A percentile compares a stretch with the other conserved stretches of the same genome.
These are phyloP conservation scores for Thamnophis sirtalis DNA, from an alignment of 2,113 vertebrate species.

Conservation along the genomic window DNA sequence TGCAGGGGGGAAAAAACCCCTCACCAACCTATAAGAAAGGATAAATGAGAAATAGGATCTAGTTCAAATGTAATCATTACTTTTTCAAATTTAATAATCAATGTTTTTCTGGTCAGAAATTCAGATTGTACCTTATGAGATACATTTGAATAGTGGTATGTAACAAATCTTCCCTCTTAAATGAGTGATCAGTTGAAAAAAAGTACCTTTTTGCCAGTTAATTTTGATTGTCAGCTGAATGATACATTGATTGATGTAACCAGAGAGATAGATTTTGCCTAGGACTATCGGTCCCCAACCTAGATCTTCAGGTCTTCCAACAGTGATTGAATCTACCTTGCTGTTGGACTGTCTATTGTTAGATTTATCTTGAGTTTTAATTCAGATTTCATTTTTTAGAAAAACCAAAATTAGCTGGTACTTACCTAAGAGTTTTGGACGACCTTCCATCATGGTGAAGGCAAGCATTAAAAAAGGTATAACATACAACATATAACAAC, in stretches of 20 bases:
- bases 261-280: not conserved
- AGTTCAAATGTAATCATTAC: not conserved
- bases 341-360: not conserved
- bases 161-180: not conserved
- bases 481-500: conserved; percentile 40
- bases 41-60: not conserved
- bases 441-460: conserved; percentile 63
- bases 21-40: not conserved
- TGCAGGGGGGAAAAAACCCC: not conserved
- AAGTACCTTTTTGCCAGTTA: not conserved
- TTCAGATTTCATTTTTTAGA: not conserved
- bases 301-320: not conserved
- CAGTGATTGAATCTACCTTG: not conserved
- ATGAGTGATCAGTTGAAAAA: not conserved
- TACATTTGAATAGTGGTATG: not conserved
- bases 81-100: not conserved
- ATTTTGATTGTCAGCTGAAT: not conserved
- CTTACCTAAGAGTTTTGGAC: conserved; percentile 67
- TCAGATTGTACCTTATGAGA: not conserved
- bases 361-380: not conserved
- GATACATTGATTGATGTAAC: not conserved
- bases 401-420: not conserved
- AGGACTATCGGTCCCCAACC: not conserved
- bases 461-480: conserved; percentile 65
- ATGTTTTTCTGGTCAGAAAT: not conserved